Percentiles rank a stretch among this genome's conserved stretches.
Conservation (phyloP, 2,888 invertebrate species). For the Frankliniella fusca region DNA sequence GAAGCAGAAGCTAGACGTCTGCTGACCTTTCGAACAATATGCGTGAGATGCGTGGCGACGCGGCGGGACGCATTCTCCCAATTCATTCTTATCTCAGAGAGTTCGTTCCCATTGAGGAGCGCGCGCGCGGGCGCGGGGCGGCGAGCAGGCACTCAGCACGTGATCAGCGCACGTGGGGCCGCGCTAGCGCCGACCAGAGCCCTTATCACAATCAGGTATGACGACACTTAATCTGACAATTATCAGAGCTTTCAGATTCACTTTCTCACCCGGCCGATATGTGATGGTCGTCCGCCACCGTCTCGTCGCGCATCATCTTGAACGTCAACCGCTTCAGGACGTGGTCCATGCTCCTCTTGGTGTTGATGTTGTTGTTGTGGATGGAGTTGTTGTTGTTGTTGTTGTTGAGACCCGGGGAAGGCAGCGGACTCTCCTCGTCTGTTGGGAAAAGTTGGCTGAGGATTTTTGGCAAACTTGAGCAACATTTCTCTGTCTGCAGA, state of each 20-base stretch:
- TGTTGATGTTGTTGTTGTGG: constrained; percentile 56
- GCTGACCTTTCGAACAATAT: constrained; percentile 8
- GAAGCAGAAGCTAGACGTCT: no score
- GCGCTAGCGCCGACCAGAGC: no score
- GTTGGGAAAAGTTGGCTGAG: background rate
- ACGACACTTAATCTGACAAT: background rate
- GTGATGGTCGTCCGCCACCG: background rate
- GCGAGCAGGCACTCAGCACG: background rate
- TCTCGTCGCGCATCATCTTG: constrained; percentile 57
- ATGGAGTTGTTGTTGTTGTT: constrained; percentile 42
- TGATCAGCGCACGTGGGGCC: background rate
- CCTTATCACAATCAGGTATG: background rate
- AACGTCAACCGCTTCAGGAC: constrained; percentile 80
- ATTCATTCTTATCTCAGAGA: constrained; percentile 10
- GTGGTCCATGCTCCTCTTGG: constrained; percentile 85
- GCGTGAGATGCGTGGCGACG: background rate
- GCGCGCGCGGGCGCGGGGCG: no score
- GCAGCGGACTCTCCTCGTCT: background rate
- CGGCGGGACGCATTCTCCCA: background rate
- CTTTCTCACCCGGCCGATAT: background rate
- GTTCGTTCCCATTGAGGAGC: background rate
- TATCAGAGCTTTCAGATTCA: no score
- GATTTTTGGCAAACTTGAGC: background rate
- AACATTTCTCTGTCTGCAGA: no score
- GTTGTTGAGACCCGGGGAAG: constrained; percentile 35